Base-by-base conservation (phyloP, 2,888 invertebrate genomes). In the Zaprionus bogoriensis region DNA sequence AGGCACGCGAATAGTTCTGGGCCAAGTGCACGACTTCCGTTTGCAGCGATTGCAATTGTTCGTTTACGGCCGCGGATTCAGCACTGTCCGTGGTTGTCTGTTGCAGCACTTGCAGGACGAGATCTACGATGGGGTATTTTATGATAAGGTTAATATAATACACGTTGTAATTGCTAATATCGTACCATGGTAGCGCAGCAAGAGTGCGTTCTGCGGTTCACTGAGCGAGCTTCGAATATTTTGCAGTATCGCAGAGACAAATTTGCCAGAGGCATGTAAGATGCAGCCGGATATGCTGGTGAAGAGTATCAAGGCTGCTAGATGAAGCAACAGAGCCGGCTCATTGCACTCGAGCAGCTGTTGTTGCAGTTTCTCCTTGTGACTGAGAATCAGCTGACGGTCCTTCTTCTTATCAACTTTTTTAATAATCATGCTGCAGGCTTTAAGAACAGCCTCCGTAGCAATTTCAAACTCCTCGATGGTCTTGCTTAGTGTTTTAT, bases 231-330 rank as follows among this genome's bases (percentile, higher is more conserved):
- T 92, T 71, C 95, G 94, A 50, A 99, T 92, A 89, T 94, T 95
- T 1, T 92, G 88, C 42, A 98, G 92, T 73, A 99, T 93, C 14
- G 94, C 92, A 0, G 97, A 95, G 9, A 99, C 97, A 91, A 97
- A 97, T 89, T 97, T 94, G 0, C 99, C 99, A 22, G 98, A 98
- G 10, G 97, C 97, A 90, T 98, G 97, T 22, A 99, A 88, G 92
- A 97, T 96, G 76, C 93, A 94, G 79, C 96, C 96, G 1, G 96
- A 96, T 2, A 94, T 92, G 7, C 94, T 93, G 48, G 96, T 96
- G 88, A 97, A 98, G 54, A 98, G 93, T 38, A 97, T 92, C 64
- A 97, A 92, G 0, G 94, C 93, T 0, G 95, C 93, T 53, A 97
- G 91, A 90, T 97, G 97, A 41, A 98, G 91, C 48, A 94, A 93